Evolutionary conservation across 2,113 vertebrate species (phyloP).

Genomic region (Aepyceros melampus): DNA sequence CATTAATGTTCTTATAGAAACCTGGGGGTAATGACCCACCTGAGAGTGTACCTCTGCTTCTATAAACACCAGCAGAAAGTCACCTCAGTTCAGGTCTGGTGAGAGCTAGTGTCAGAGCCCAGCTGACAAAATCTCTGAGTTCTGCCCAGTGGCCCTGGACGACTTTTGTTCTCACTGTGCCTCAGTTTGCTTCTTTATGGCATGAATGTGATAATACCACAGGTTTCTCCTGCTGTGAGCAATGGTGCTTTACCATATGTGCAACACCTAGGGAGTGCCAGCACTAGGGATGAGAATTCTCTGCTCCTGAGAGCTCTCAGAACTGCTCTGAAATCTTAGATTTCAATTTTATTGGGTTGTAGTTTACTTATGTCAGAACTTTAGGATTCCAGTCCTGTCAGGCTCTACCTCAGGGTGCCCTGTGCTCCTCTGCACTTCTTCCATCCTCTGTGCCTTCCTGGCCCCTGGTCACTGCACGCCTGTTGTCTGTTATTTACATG

Average conservation of each 20-base stretch:
- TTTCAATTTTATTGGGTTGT: neutral
- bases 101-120: neutral
- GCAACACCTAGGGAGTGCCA: neutral
- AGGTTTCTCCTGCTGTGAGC: neutral
- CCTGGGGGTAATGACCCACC: neutral
- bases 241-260: neutral
- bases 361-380: neutral
- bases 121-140: neutral
- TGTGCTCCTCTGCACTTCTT: neutral
- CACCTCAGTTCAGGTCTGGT: neutral
- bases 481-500: neutral
- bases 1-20: neutral
- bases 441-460: no score
- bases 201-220: neutral
- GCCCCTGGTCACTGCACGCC: neutral
- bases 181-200: neutral
- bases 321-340: neutral
- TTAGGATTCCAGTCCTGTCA: neutral
- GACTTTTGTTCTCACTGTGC: neutral
- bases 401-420: neutral
- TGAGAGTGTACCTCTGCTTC: neutral
- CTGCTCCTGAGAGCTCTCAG: neutral
- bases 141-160: no score
- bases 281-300: neutral
- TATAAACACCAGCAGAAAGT: neutral